Conservation (phyloP, 2,113 vertebrate species). For the Pterophyllum scalare region DNA sequence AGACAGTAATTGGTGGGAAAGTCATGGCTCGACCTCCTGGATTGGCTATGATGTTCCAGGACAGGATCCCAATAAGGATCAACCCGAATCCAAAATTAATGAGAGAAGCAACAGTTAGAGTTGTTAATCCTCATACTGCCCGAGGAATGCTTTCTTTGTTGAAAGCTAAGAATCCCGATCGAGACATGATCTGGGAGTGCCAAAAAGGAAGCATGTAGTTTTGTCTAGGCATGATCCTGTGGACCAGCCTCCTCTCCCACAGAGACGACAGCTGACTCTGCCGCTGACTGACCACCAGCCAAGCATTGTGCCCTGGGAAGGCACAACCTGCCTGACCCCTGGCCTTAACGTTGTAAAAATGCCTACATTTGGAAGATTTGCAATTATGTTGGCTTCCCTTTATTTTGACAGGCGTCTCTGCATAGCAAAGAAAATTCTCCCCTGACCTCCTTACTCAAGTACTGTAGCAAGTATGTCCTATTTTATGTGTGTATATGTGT, state of each 20-base stretch:
- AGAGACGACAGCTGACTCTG: conserved; percentile 68
- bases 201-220: conserved; percentile 24
- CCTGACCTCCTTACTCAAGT: conserved; percentile 49
- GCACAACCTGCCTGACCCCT: conserved; percentile 40
- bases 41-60: conserved; percentile 13
- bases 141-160: conserved; percentile 33
- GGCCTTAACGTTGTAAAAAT: conserved; percentile 63
- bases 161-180: conserved; percentile 27
- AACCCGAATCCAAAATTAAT: not conserved
- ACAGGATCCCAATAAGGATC: conserved; percentile 22
- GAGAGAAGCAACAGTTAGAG: conserved; percentile 4
- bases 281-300: conserved; percentile 66
- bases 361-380: conserved; percentile 75
- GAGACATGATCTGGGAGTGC: conserved; percentile 1
- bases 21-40: not conserved
- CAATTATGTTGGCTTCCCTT: conserved; percentile 21
- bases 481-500: conserved; percentile 32
- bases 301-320: conserved; percentile 55
- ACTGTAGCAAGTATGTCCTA: conserved; percentile 45
- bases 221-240: conserved; percentile 36
- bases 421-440: conserved; percentile 50
- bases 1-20: conserved; percentile 41
- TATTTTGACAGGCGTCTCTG: conserved; percentile 69
- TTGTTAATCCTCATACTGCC: conserved; percentile 31
- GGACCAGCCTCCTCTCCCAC: conserved; percentile 9